A percentile compares a stretch with the other conserved stretches of the same genome.
These are phyloP conservation scores for Phaenicophaeus curvirostris DNA, from an alignment of 2,797 vertebrate genomes.

Conservation along the genomic window DNA sequence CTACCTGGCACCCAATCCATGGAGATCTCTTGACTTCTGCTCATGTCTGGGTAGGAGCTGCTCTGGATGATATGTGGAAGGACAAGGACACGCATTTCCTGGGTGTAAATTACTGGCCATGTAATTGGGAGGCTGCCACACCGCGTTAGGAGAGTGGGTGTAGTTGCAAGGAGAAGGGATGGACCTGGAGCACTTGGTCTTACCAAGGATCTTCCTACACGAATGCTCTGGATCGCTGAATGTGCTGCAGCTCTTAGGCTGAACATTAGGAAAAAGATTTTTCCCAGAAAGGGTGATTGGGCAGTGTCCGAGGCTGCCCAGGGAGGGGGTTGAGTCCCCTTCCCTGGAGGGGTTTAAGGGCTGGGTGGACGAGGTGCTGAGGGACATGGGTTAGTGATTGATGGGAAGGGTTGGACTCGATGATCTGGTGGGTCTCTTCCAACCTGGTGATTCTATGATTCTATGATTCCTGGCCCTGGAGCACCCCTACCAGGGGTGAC, in stretches of 20 bases:
- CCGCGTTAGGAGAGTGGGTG: fast-evolving
- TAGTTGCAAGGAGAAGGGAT: background rate
- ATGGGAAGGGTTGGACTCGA: too few species aligned
- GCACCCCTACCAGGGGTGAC: background rate
- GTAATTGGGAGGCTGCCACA: too few species aligned
- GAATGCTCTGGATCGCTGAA: background rate
- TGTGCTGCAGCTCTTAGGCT: background rate
- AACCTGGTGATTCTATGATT: too few species aligned
- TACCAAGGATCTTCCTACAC: background rate
- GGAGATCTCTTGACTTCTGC: background rate
- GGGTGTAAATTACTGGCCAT: background rate
- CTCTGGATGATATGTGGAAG: background rate
- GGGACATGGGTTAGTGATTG: too few species aligned
- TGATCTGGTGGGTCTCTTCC: too few species aligned
- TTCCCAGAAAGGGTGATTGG: too few species aligned
- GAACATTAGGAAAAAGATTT: too few species aligned
- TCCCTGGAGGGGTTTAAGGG: too few species aligned
- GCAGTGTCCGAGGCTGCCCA: too few species aligned
- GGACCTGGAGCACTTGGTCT: background rate
- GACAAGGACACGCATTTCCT: background rate
- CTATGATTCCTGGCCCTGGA: background rate
- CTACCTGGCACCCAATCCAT: background rate
- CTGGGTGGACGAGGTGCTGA: too few species aligned
- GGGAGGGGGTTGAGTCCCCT: too few species aligned
- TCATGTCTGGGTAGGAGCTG: background rate